Evolutionary conservation across 2,113 vertebrate species (phyloP), one percentile per base, ranked within the genome.

Genomic region (Grammomys surdaster): DNA sequence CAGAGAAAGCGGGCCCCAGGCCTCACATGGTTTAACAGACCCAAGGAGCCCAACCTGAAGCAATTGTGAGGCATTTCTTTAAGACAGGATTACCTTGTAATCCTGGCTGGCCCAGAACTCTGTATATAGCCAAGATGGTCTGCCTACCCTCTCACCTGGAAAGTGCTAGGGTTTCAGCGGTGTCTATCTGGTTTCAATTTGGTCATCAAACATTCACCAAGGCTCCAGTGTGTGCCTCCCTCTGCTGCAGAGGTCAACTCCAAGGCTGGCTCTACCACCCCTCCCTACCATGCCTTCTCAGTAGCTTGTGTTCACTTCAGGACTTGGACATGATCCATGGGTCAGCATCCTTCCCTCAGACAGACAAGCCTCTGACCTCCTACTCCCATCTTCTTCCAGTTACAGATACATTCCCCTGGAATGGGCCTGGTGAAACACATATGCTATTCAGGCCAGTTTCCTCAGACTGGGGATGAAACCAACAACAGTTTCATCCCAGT

Each of bases 221-320:
- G 0, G 17, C 1, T 2, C 65, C 46, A 14, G 56, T 20, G 58
- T 0, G 0, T 0, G 33, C 24, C 7, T 63, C 46, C 54, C 3
- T 54, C 48, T 46, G n/a, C 10, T 31, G 63, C 13, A 36, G 85
- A 31, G 10, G 56, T 28, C 82, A 33, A 24, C n/a, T 31, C 40
- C 8, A 67, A 67, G 60, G 60, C 46, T 46, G 9, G 82, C 82
- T 67, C 84, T 46, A 9, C 43, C 43, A 22, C 24, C 40, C n/a
- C 1, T 17, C 58, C 14, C 58, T 10, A 19, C 80, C 33, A 56
- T 1, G 8, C 26, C 51, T 80, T 11, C 12, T 60, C 36, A 58
- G 7, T 3, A 28, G 36, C 36, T 17, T 12, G 33, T 9, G 12
- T 26, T 43, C 31, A 46, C 40, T 43, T 51, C 58, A 28, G n/a